Conservation (phyloP, 2,797 vertebrate species). For the Mormyrus proboscirostris region DNA sequence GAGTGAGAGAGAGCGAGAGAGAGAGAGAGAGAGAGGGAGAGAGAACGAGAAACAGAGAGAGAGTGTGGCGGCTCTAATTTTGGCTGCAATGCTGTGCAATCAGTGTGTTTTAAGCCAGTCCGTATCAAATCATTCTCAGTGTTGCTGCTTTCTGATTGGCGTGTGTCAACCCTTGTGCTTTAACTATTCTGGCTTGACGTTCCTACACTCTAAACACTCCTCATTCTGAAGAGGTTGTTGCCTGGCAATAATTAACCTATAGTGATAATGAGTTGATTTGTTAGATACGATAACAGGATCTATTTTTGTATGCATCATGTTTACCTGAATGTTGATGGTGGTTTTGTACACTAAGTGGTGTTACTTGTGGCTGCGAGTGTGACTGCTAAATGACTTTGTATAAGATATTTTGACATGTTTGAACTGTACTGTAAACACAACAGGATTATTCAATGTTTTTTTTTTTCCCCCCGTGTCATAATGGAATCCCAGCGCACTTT, state of each 20-base stretch:
- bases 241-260: constrained; percentile 61
- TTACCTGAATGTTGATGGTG: constrained; percentile 60
- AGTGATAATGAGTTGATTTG: constrained; percentile 51
- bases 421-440: constrained; percentile 38
- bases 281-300: constrained; percentile 60
- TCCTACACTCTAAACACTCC: not conserved
- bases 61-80: not conserved
- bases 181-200: not conserved
- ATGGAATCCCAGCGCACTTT: constrained; percentile 36
- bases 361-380: constrained; percentile 33
- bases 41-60: not conserved
- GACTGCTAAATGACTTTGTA: constrained; percentile 48
- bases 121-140: constrained; percentile 28
- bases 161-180: constrained; percentile 1
- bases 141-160: constrained; percentile 17
- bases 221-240: constrained; percentile 32
- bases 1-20: not conserved
- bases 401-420: constrained; percentile 47
- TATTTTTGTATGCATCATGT: constrained; percentile 79
- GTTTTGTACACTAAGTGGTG: constrained; percentile 57
- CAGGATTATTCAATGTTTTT: constrained; percentile 22
- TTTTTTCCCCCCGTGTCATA: constrained; percentile 28
- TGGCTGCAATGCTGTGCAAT: constrained; percentile 24
- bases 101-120: constrained; percentile 34
- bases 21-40: not conserved